Conservation (phyloP, 2,113 vertebrate species). For the Muntiacus muntjak region DNA sequence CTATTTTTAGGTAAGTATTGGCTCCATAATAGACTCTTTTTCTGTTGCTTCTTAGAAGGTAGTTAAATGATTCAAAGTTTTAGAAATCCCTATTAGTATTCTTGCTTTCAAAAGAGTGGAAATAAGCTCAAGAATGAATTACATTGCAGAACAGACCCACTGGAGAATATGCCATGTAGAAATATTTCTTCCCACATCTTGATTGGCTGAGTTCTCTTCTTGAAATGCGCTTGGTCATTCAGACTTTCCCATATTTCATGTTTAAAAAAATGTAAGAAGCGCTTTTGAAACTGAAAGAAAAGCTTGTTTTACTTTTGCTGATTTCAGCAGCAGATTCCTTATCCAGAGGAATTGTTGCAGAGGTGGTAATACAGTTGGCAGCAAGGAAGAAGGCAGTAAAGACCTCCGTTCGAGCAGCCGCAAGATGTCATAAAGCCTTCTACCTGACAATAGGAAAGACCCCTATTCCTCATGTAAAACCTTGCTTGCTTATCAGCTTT, state of each 20-base stretch:
- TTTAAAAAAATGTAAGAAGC: neutral
- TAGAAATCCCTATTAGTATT: neutral
- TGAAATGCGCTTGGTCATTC: neutral
- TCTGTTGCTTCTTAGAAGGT: neutral
- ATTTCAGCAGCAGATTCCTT: neutral
- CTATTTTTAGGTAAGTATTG: constrained; percentile 91
- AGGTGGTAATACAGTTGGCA: neutral
- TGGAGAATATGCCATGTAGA: neutral
- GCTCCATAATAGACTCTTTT: neutral
- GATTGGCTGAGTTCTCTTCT: neutral
- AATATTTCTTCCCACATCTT: neutral
- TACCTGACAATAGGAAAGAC: neutral
- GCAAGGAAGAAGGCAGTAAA: neutral
- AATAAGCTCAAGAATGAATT: neutral
- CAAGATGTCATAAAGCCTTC: neutral
- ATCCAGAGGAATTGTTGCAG: neutral
- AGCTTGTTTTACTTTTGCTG: neutral
- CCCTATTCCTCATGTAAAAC: neutral
- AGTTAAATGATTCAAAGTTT: neutral
- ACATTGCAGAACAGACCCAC: neutral
- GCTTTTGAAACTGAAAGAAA: neutral
- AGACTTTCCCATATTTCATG: neutral
- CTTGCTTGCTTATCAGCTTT: neutral
- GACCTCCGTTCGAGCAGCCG: neutral
- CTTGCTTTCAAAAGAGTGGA: neutral